Evolutionary conservation across 2,797 vertebrate genomes (phyloP), one percentile per base, ranked within the genome.

Genomic region (Eulemur mongoz): DNA sequence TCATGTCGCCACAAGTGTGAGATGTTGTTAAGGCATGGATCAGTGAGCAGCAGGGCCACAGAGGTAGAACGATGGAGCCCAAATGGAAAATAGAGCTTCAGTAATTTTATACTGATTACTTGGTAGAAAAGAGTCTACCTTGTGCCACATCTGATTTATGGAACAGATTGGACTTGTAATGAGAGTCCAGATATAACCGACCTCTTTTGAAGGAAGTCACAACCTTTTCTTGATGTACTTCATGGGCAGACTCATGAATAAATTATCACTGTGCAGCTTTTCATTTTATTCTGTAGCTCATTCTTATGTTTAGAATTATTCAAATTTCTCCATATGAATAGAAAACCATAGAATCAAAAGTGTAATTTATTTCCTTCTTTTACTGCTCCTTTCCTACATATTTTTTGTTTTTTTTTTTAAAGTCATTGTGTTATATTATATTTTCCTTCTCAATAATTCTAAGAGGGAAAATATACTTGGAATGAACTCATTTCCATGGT

Each of bases 71-170:
- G 52, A 32, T 63, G 80, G 0, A 91, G 6, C 52, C 95, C 22
- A 97, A 94, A 92, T 85, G 83, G 15, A 27, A 97, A 94, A 93
- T 8, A 18, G 91, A 96, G 94, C 45, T 67, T 84, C 69, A 63
- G 82, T 92, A 82, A 94, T 96, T 92, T 85, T 90, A 43, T 65
- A 22, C 94, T 95, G 90, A 93, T 97, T 95, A 73, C 88, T 86
- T 89, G 72, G 57, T 96, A 73, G 79, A 50, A 80, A 81, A 85
- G 90, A 83, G 2, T 73, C 83, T 93, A 89, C 45, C 86, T 82
- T 57, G 80, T 96, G 96, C 88, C 97, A 97, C 96, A 83, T 96
- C 95, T 96, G 87, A 98, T 97, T 97, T 97, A 94, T 81, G 86
- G 94, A 89, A 95, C 79, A 97, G 95, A 97, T 92, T 96, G 96